A percentile compares a stretch with the other conserved stretches of the same genome.
Conservation (phyloP, 2,797 vertebrate genomes). For the Myotis daubentonii region DNA sequence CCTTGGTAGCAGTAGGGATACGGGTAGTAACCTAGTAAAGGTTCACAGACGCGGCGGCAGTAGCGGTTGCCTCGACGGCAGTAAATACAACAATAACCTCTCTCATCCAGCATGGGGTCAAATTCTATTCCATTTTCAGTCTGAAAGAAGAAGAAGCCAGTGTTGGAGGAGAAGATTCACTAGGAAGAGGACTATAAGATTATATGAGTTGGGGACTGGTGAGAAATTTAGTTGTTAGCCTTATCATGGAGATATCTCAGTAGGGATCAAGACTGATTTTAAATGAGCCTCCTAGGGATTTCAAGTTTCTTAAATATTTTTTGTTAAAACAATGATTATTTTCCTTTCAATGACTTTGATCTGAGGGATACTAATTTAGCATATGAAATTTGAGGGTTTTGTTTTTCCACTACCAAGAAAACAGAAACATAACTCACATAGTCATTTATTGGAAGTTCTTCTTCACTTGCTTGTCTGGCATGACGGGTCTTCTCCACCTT, state of each 20-base stretch:
- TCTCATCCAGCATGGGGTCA: constrained; percentile 92
- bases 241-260: not conserved
- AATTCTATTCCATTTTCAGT: constrained; percentile 93
- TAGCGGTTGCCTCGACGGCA: constrained; percentile 94
- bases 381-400: not conserved
- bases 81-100: constrained; percentile 93
- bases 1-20: constrained; percentile 98
- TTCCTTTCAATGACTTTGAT: constrained; percentile 16
- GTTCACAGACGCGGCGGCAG: constrained; percentile 94
- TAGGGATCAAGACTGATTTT: constrained; percentile 23
- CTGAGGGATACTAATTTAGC: not conserved
- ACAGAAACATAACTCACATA: constrained; percentile 89
- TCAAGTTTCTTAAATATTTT: constrained; percentile 47
- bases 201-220: not conserved
- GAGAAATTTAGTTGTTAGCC: constrained; percentile 46
- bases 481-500: constrained; percentile 87
- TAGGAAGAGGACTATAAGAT: not conserved
- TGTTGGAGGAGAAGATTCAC: constrained; percentile 20
- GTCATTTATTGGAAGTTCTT: constrained; percentile 92
- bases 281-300: not conserved
- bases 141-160: constrained; percentile 84
- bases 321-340: not conserved
- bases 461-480: constrained; percentile 91
- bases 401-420: not conserved
- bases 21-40: constrained; percentile 93